phyloP scores from a whole-genome alignment of 2,888 invertebrate genomes.

The Melikaiella ostensackeni region DNA sequence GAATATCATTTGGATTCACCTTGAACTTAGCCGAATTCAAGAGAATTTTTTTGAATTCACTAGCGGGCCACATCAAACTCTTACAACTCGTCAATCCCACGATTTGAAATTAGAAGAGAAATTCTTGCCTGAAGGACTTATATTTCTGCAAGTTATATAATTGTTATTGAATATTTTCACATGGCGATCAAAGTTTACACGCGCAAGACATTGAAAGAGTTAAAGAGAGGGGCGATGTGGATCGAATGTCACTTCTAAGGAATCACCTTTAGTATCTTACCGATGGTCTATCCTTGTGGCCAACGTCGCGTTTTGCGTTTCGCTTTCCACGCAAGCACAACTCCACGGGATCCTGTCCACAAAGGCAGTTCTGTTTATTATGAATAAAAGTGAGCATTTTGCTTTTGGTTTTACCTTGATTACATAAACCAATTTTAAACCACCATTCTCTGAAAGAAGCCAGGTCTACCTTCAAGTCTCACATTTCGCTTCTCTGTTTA shows the following conservation, averaged over 20 bases:
- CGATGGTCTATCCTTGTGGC: slow-evolving; percentile 65
- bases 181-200: slow-evolving; percentile 34
- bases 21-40: too few species aligned
- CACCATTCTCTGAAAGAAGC: background rate
- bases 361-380: slow-evolving; percentile 47
- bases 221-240: slow-evolving; percentile 56
- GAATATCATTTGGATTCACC: too few species aligned
- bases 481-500: background rate
- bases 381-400: slow-evolving; percentile 57
- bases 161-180: slow-evolving; percentile 29
- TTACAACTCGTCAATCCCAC: background rate
- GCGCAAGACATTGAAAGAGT: slow-evolving; percentile 37
- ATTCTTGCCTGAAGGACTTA: background rate
- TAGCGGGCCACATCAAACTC: background rate
- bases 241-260: slow-evolving; percentile 72
- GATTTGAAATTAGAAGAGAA: slow-evolving; percentile 6
- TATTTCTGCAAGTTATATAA: background rate
- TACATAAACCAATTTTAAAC: slow-evolving; percentile 14
- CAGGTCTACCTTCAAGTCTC: background rate
- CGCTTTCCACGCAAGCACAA: slow-evolving; percentile 46
- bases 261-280: slow-evolving; percentile 69
- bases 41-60: background rate
- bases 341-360: slow-evolving; percentile 13
- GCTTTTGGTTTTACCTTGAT: background rate
- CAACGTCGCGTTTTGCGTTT: slow-evolving; percentile 60